Percentiles rank a stretch among this genome's conserved stretches.
Evolutionary conservation across 37 sponge, comb jelly and placozoan genomes (phyloP).

Genomic region (Ianthella basta): DNA sequence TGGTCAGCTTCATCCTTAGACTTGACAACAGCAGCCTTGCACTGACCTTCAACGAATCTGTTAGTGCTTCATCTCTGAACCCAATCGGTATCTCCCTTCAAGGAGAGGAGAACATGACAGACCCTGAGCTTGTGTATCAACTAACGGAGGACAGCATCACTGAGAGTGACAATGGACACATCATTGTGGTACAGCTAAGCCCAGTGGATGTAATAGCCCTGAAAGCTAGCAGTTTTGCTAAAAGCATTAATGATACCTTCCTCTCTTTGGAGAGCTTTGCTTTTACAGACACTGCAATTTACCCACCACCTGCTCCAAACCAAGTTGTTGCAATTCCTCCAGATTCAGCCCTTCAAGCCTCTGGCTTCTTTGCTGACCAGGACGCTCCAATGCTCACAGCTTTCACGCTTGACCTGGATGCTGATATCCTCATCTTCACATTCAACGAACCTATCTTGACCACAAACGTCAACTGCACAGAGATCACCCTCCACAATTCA

Average conservation of each 20-base stretch:
- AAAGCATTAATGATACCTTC: conserved; percentile 70
- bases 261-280: conserved; percentile 51
- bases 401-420: conserved; percentile 81
- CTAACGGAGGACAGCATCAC: conserved; percentile 57
- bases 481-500: conserved; percentile 64
- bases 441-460: conserved; percentile 85
- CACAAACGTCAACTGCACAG: conserved; percentile 51
- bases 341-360: conserved; percentile 44
- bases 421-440: conserved; percentile 69
- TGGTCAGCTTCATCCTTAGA: conserved; percentile 65
- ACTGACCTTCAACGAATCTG: conserved; percentile 89
- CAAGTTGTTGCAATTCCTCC: conserved; percentile 47
- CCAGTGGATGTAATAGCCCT: conserved; percentile 62
- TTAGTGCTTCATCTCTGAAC: conserved; percentile 68
- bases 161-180: conserved; percentile 42
- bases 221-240: conserved; percentile 82
- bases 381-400: conserved; percentile 53
- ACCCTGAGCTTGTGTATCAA: conserved; percentile 33
- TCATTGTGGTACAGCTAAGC: conserved; percentile 53
- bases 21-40: conserved; percentile 60
- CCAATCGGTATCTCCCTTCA: conserved; percentile 78
- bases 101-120: conserved; percentile 51
- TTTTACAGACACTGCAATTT: conserved; percentile 82
- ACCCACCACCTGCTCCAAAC: conserved; percentile 57
- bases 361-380: conserved; percentile 52